Base-by-base conservation (phyloP, 2,888 invertebrate genomes). In the Heliconius charithonia region DNA sequence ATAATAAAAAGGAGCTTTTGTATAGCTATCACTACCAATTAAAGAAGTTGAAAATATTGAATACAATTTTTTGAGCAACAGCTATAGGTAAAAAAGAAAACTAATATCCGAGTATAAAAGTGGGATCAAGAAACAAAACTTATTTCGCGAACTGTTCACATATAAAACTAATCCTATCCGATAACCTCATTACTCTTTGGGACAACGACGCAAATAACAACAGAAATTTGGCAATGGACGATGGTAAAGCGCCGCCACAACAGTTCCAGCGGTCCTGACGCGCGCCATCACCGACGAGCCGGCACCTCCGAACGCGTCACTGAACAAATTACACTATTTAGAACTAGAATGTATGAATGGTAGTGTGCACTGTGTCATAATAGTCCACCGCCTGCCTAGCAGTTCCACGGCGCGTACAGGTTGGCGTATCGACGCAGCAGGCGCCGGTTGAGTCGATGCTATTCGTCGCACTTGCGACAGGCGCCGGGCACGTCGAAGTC, bases 401-500 rank as follows among this genome's bases (percentile, higher is more conserved):
- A 91, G 81, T 93, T 88, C 94, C 94, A 95, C 27, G 94, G 94
- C 81, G 94, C 93, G 87, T 92, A 94, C 81, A 95, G 86, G 86
- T 94, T 94, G 81, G 87, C 90, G 85, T 90, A 93, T 84, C 93
- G 94, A 85, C 93, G 93, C 90, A 94, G 72, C 12, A 93, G 85
- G 89, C 93, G 94, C 87, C 93, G 93, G 87, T 94, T 93, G 62
- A 93, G 90, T 92, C 92, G 88, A 89, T 93, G 93, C 94, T 95
- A 95, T 91, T 94, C 91, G 69, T 93, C 92, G 83, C 96, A 96
- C 89, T 96, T 96, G 83, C 95, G 94, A 88, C 96, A 96, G 62
- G 96, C 96, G 62, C 96, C 96, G 84, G 98, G 97, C 75, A 98
- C 97, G 93, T 99, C 99, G 94, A 99, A 99, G 95, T 99, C 99